A percentile compares a stretch with the other conserved stretches of the same genome.
Evolutionary conservation across 2,797 vertebrate species (phyloP).

Genomic region (Aldrovandia affinis): DNA sequence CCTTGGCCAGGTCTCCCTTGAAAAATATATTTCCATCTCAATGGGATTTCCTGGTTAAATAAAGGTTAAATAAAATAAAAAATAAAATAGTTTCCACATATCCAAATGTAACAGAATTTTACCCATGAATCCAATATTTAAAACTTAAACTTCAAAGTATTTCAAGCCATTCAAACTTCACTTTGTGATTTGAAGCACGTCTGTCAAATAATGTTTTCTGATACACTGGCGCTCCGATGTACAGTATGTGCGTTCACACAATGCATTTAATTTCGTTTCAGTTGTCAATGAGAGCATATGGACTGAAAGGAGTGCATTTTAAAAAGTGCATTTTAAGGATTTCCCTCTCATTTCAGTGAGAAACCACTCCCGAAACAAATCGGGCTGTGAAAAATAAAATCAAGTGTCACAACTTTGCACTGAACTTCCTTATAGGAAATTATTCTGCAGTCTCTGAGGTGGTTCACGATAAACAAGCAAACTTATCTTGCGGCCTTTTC

Average conservation of each 20-base stretch:
- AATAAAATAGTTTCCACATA: no score
- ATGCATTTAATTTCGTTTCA: background rate
- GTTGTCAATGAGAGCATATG: background rate
- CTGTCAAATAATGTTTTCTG: background rate
- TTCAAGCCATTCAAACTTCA: background rate
- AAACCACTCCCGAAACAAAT: background rate
- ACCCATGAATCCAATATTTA: background rate
- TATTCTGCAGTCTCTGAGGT: background rate
- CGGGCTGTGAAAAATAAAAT: background rate
- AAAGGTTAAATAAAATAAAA: no score
- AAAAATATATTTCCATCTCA: no score
- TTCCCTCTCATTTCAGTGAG: background rate
- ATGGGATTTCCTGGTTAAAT: no score
- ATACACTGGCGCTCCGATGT: no score
- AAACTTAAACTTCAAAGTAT: background rate
- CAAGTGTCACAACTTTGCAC: background rate
- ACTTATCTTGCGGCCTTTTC: background rate
- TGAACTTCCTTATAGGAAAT: background rate
- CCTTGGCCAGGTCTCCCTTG: no score
- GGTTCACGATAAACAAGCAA: slow-evolving; percentile 25
- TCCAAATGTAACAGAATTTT: background rate
- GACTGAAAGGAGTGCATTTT: background rate
- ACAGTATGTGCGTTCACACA: no score
- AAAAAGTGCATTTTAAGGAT: background rate
- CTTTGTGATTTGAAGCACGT: background rate